Evolutionary conservation across 2,797 vertebrate genomes (phyloP).

Genomic region (Pampus argenteus): DNA sequence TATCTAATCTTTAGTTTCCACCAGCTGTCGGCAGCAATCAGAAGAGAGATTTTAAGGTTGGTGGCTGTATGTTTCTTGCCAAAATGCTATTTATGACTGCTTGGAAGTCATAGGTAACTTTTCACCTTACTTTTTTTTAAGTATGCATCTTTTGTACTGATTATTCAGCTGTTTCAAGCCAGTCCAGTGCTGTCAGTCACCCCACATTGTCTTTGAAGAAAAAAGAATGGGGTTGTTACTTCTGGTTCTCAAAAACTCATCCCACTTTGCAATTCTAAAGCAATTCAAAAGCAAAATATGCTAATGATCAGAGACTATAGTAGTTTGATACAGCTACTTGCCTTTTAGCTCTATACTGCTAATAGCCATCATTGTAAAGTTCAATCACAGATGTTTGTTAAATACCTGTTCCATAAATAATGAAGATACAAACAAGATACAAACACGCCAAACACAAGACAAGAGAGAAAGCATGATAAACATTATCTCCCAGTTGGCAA

Average conservation of each 20-base stretch:
- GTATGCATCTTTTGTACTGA: background rate
- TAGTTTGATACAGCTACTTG: too few relatives aligned
- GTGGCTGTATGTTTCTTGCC: background rate
- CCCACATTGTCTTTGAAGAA: background rate
- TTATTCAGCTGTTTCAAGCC: background rate
- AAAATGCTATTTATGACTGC: background rate
- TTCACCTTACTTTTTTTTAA: background rate
- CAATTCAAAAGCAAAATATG: background rate
- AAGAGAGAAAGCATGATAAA: background rate
- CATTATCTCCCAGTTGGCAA: background rate
- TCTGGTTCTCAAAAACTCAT: background rate
- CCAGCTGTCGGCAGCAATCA: background rate
- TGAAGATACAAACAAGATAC: background rate
- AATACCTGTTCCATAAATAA: background rate
- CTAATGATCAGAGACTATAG: background rate
- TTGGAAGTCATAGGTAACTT: background rate
- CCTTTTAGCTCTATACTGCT: background rate
- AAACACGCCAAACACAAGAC: conserved; percentile 4
- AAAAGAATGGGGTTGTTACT: background rate
- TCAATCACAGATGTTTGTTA: background rate
- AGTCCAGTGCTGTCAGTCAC: background rate
- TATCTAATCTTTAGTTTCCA: background rate
- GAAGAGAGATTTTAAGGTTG: background rate
- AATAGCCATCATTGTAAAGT: background rate
- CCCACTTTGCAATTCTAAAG: background rate